Conservation (phyloP, 2,113 vertebrate genomes). For the human region DNA sequence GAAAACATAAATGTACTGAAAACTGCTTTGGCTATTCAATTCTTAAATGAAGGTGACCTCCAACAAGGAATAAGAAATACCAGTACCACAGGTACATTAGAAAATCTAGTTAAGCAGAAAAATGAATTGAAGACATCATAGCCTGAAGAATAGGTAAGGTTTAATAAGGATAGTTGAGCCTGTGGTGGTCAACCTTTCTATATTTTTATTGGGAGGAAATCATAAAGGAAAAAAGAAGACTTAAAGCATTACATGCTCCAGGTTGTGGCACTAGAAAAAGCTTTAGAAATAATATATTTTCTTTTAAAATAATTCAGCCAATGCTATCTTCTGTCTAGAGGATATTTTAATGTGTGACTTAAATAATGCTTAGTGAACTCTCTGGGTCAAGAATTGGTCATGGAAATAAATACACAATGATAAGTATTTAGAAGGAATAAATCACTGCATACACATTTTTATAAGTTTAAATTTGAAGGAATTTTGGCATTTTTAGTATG, state of each 20-base stretch:
- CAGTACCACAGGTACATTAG: accelerated
- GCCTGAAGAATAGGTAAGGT: not conserved
- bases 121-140: accelerated
- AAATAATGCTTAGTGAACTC: not conserved
- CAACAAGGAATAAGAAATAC: not conserved
- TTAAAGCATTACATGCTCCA: not conserved
- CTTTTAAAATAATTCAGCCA: not conserved
- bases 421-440: not conserved
- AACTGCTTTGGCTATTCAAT: not conserved
- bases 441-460: not conserved
- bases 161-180: not conserved
- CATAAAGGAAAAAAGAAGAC: not conserved
- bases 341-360: not conserved
- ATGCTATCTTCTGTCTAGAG: not conserved
- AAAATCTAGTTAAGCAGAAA: not conserved
- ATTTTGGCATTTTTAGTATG: not conserved
- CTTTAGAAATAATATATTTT: not conserved
- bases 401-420: not conserved
- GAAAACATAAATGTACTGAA: not conserved
- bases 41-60: not conserved
- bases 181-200: accelerated
- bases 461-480: not conserved
- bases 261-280: not conserved
- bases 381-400: not conserved
- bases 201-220: not conserved